Base-by-base conservation (phyloP, 2,113 vertebrate species). In the Anguilla japonica region DNA sequence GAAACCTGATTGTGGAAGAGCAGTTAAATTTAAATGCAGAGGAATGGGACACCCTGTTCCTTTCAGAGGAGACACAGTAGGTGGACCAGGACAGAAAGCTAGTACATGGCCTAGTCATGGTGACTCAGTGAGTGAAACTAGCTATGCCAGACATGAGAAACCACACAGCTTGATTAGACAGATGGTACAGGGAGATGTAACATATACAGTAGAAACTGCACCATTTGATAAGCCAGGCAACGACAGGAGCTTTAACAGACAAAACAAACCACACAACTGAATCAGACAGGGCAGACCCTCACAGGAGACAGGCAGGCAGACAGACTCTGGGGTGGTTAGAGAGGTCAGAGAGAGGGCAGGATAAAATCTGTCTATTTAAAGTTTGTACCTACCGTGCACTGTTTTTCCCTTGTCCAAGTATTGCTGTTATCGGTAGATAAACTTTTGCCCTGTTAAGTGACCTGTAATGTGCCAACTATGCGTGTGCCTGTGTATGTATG, bases 1-100 rank as follows among this genome's bases (percentile, higher is more conserved):
- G 43, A 46, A 46, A 46, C 5, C 50, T 53, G 50, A 9, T 14
- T 53, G 50, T 53, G 50, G 7, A 2, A 46, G 50, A 79, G 67
- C 67, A 79, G 22, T 60, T 67, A 67, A 22, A 26, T 67, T 85
- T 85, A 22, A 79, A n/a, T 85, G 46, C 43, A 22, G 46, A 26
- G 71, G 71, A 22, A 43, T 15, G 20, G 43, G 43, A 15, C 67
- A 43, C 29, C 75, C 53, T 46, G 43, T 46, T 46, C 8, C 43
- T 46, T 2, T 46, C 43, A 5, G 5, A 5, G 43, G 34, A 34
- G 34, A 34, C 34, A 46, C 43, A 46, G 43, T 4, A 46, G 43
- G 8, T 4, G 43, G 43, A 46, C 5, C 43, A 46, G 43, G 43
- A 46, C 43, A 46, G 43, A 8, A 46, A 8, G 43, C 4, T 8